Percentiles rank a stretch among this genome's conserved stretches.
phyloP scores from a whole-genome alignment of 2,888 invertebrate genomes.

The Leptogaster cylindrica region DNA sequence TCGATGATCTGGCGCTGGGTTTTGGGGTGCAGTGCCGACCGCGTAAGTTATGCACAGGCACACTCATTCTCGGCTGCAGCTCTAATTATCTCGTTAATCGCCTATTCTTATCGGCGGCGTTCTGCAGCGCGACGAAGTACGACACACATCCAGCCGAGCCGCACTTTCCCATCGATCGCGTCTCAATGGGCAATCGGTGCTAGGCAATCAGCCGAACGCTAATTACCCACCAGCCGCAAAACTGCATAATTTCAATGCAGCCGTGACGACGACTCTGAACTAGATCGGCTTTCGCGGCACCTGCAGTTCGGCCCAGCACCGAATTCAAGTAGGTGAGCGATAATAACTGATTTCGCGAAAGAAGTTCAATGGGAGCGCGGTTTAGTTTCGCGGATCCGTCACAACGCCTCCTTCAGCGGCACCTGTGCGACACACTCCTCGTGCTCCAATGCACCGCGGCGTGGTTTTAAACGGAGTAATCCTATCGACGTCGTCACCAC shows the following conservation, averaged over 20 bases:
- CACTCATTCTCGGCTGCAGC: not conserved
- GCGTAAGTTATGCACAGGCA: slow-evolving; percentile 25
- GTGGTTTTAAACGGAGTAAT: no score
- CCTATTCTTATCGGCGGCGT: slow-evolving; percentile 33
- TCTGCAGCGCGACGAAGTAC: slow-evolving; percentile 5
- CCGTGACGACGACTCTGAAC: no score
- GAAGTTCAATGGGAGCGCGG: no score
- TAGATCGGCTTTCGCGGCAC: not conserved
- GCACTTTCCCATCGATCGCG: slow-evolving; percentile 1
- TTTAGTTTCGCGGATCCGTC: no score
- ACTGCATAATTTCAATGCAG: not conserved
- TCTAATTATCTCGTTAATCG: slow-evolving; percentile 33
- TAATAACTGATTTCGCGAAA: no score
- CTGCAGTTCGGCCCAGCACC: not conserved
- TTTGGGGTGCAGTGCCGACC: not conserved
- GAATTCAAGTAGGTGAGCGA: not conserved
- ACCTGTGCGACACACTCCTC: no score
- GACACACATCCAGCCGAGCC: no score
- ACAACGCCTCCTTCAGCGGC: no score
- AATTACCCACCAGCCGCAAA: not conserved
- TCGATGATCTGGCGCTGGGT: not conserved
- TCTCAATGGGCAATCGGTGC: slow-evolving; percentile 5
- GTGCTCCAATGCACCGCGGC: no score
- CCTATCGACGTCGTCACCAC: no score
- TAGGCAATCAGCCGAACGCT: slow-evolving; percentile 13